These are phyloP conservation scores for Caenorhabditis zanzibari DNA, from an alignment of 2,888 invertebrate genomes.

Conservation along the genomic window DNA sequence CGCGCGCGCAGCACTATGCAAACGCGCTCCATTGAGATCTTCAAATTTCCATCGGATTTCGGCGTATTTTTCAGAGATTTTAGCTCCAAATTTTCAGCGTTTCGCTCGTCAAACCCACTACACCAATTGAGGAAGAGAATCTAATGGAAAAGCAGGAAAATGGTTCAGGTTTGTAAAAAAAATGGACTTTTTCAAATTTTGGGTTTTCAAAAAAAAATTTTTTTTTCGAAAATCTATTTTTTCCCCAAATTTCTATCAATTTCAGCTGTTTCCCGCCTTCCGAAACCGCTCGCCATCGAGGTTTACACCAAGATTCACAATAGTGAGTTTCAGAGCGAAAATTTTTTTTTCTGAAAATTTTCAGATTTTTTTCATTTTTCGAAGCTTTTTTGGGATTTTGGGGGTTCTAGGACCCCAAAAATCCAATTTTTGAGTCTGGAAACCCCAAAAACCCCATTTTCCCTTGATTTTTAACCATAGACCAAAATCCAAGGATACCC, in stretches of 20 bases:
- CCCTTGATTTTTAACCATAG: neutral
- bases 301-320: constrained; percentile 55
- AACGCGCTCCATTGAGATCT: constrained; percentile 38
- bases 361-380: neutral
- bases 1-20: neutral
- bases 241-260: neutral
- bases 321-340: constrained; percentile 23
- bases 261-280: constrained; percentile 45
- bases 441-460: neutral
- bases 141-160: constrained; percentile 42
- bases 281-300: constrained; percentile 51
- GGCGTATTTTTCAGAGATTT: constrained; percentile 6
- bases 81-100: constrained; percentile 27
- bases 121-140: neutral
- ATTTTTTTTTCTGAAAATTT: neutral
- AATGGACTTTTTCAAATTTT: neutral
- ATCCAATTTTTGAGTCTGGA: neutral
- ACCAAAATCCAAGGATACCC: neutral
- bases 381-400: neutral
- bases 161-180: constrained; percentile 16
- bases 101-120: constrained; percentile 16
- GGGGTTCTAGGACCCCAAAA: neutral
- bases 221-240: constrained; percentile 1
- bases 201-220: neutral
- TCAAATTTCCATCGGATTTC: neutral